Base-by-base conservation (phyloP, 2,797 vertebrate species). In the Liparis tanakae region DNA sequence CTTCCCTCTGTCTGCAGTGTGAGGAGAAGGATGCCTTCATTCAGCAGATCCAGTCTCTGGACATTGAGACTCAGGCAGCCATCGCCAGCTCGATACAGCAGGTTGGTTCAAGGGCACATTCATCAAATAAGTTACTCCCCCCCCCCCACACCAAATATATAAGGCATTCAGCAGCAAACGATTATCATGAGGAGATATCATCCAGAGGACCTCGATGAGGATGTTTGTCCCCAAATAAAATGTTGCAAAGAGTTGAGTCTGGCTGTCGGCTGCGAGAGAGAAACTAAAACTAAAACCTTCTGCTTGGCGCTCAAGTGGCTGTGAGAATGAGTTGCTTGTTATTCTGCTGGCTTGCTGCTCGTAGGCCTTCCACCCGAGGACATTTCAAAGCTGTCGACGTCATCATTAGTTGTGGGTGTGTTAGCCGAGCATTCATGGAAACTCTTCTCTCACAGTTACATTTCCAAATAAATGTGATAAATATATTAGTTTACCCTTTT, bases 21-120 rank as follows among this genome's bases (percentile, higher is more conserved):
- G 97, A 97, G 79, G 93, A 83, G 36, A 96, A 96, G 74, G 96
- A 97, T 59, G 94, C 93, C 3, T 96, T 98, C 80, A 97, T 98
- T 81, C 94, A 95, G 79, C 93, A 95, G 78, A 98, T 98, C 78
- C 96, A 94, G 85, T 94, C 93, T 58, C 92, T 98, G 72, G 92
- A 95, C 83, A 93, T 97, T 0, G 92, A 95, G 71, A 95, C 94
- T 12, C 96, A 98, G 90, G 91, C 95, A 3, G 91, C 90, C 57
- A 90, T 98, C 59, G 97, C 96, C 5, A 75, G 84, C 43, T 94
- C 92, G 67, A 98, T 98, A 84, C 96, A 97, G 88, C 95, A 98
- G 95, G 97, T 98, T 83, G 4, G 66, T 71, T 78, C 15, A 76
- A 69, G 48, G 68, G 9, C n/a, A 44, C 25, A 46, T 56, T 67